A percentile compares a stretch with the other conserved stretches of the same genome.
Conservation (phyloP, 2,797 vertebrate genomes). For the Toxotes lorentzi region DNA sequence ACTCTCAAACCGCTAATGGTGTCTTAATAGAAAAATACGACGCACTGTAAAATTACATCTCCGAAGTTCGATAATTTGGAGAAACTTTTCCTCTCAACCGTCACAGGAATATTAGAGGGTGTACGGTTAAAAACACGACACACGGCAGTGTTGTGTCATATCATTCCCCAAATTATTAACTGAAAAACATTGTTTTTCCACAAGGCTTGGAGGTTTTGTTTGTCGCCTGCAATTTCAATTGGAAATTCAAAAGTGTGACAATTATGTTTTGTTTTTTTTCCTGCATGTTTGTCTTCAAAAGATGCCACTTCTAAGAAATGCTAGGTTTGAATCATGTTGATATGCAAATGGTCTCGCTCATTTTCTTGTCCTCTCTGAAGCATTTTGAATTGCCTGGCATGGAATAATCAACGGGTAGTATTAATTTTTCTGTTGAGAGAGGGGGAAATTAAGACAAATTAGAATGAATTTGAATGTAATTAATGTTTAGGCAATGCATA, state of each 20-base stretch:
- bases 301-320: constrained; percentile 55
- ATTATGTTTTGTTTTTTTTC: background rate
- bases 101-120: constrained; percentile 15
- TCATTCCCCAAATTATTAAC: constrained; percentile 6
- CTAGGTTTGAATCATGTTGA: constrained; percentile 61
- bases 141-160: background rate
- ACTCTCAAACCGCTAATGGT: constrained; percentile 58
- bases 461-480: constrained; percentile 77
- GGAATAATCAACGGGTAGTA: constrained; percentile 66
- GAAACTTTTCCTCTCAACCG: constrained; percentile 36
- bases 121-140: background rate
- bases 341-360: constrained; percentile 66
- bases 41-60: constrained; percentile 40
- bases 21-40: constrained; percentile 51
- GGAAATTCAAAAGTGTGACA: constrained; percentile 35
- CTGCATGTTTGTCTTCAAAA: constrained; percentile 51
- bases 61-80: constrained; percentile 41
- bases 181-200: constrained; percentile 27
- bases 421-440: constrained; percentile 63
- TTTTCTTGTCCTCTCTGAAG: constrained; percentile 63
- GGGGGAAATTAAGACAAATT: constrained; percentile 79
- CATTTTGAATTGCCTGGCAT: constrained; percentile 59
- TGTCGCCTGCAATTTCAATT: constrained; percentile 6
- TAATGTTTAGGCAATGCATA: constrained; percentile 78
- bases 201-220: constrained; percentile 28